A percentile compares a stretch with the other conserved stretches of the same genome.
Conservation (phyloP, 2,888 invertebrate genomes). For the Rhamnusium bicolor region DNA sequence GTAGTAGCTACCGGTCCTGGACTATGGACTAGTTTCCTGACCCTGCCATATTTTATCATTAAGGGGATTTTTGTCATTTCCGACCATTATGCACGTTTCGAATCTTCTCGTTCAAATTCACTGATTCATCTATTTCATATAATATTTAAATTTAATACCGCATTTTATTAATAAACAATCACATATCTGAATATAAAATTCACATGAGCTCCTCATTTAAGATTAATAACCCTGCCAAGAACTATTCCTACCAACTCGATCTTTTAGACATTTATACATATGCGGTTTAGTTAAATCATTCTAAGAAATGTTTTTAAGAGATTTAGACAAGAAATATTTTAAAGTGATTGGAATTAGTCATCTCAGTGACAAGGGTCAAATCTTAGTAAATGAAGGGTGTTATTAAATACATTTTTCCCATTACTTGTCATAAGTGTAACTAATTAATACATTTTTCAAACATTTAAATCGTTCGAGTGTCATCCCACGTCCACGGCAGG, state of each 20-base stretch:
- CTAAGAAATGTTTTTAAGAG: constrained; percentile 8
- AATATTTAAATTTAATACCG: no score
- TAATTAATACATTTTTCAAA: constrained; percentile 1
- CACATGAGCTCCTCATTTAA: background rate
- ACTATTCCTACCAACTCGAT: background rate
- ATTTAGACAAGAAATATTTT: constrained; percentile 35
- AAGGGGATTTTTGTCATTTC: no score
- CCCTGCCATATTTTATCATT: no score
- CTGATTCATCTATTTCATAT: no score
- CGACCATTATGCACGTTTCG: no score
- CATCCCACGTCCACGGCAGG: background rate
- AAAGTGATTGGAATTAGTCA: constrained; percentile 32
- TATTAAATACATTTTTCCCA: constrained; percentile 8
- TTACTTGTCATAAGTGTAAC: background rate
- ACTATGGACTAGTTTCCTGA: no score
- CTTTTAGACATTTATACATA: background rate
- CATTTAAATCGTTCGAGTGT: background rate
- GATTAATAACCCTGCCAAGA: constrained; percentile 10
- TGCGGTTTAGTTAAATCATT: constrained; percentile 7
- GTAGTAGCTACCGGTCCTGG: no score
- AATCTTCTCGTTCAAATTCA: no score
- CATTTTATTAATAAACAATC: no score
- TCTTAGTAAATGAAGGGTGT: background rate
- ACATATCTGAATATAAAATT: no score
- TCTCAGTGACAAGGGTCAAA: constrained; percentile 19